Conservation (phyloP, 1,140 invertebrate genomes). For the Dufourea novaeangliae region DNA sequence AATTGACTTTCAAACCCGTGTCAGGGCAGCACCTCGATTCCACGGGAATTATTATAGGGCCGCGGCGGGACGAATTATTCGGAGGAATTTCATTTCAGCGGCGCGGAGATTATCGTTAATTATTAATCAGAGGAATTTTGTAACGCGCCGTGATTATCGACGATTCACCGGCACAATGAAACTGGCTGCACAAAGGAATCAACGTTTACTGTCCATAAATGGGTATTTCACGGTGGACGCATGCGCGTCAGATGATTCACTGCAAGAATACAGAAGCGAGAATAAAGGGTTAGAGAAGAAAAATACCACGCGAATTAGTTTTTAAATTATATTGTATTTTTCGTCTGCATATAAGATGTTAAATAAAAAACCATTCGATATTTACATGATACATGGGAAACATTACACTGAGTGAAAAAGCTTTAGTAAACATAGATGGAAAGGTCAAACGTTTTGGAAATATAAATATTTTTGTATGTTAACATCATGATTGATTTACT, state of each 20-base stretch:
- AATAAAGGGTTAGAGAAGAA: not conserved
- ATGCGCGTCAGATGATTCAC: not conserved
- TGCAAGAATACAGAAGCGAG: not conserved
- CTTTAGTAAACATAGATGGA: too few species aligned
- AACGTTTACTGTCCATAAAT: not conserved
- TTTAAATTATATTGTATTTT: too few species aligned
- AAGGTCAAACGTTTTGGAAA: too few species aligned
- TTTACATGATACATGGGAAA: too few species aligned
- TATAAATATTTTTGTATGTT: too few species aligned
- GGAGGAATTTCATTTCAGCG: not conserved
- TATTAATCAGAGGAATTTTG: conserved; percentile 38
- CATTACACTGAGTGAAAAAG: too few species aligned
- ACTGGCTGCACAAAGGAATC: not conserved
- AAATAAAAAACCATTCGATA: too few species aligned
- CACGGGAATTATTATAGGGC: not conserved
- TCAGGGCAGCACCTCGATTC: not conserved
- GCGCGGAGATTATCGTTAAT: conserved; percentile 21
- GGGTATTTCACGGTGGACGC: not conserved
- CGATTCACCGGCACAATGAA: conserved; percentile 6
- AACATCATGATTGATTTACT: too few species aligned
- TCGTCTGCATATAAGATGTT: too few species aligned
- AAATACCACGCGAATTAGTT: too few species aligned
- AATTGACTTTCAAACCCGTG: not conserved
- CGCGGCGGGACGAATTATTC: not conserved
- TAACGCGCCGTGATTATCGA: conserved; percentile 1